These are phyloP conservation scores for Euzophera pinguis DNA, from an alignment of 2,888 invertebrate species.

Conservation along the genomic window DNA sequence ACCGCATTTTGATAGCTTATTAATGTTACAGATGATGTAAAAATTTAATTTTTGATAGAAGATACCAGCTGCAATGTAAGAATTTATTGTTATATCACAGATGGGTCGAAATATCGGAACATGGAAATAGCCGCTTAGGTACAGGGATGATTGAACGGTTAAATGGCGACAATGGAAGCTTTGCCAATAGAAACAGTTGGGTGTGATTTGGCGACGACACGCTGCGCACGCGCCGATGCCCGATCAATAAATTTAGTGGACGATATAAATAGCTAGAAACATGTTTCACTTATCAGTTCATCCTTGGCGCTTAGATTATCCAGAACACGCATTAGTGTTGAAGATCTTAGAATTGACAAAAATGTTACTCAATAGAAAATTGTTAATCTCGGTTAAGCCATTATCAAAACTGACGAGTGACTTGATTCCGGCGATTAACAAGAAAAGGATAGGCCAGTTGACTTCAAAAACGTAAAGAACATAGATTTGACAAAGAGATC, in stretches of 20 bases:
- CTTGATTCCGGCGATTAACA: slow-evolving; percentile 39
- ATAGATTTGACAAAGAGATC: slow-evolving; percentile 61
- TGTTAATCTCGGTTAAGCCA: slow-evolving; percentile 45
- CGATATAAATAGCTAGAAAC: slow-evolving; percentile 45
- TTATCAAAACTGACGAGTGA: slow-evolving; percentile 39
- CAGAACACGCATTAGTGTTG: slow-evolving; percentile 24
- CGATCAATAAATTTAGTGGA: slow-evolving; percentile 54
- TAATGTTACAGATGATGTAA: slow-evolving; percentile 65
- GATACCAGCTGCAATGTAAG: slow-evolving; percentile 53
- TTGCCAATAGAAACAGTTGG: slow-evolving; percentile 64
- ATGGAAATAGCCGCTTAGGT: slow-evolving; percentile 25
- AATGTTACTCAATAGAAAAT: slow-evolving; percentile 22
- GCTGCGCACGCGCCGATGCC: slow-evolving; percentile 46
- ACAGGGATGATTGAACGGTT: slow-evolving; percentile 41
- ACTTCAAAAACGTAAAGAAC: slow-evolving; percentile 52
- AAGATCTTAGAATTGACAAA: slow-evolving; percentile 19
- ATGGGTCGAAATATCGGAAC: slow-evolving; percentile 31
- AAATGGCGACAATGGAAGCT: slow-evolving; percentile 48
- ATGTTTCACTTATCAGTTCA: slow-evolving; percentile 42
- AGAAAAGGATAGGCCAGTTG: slow-evolving; percentile 37
- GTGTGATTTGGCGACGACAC: slow-evolving; percentile 48
- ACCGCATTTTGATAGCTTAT: slow-evolving; percentile 68
- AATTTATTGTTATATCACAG: slow-evolving; percentile 63
- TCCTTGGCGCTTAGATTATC: slow-evolving; percentile 37
- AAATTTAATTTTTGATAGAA: slow-evolving; percentile 66